phyloP scores from a whole-genome alignment of 2,113 vertebrate genomes.

The Nettapus auritus region DNA sequence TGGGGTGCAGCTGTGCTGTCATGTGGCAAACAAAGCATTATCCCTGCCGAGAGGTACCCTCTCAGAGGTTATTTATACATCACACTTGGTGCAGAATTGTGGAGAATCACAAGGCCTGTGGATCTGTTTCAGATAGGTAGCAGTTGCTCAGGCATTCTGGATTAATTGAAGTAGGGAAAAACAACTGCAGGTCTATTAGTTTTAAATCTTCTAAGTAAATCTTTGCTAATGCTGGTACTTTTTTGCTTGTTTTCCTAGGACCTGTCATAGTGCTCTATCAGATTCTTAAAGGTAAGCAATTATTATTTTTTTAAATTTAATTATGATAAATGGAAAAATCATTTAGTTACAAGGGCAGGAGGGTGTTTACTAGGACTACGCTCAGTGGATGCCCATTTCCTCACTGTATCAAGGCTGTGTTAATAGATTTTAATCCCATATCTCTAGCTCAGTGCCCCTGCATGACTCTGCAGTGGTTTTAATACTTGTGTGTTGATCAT shows the following conservation, averaged over 20 bases:
- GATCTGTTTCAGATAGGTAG: too few species aligned
- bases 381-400: not conserved
- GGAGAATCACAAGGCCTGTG: too few species aligned
- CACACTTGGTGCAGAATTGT: too few species aligned
- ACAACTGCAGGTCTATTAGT: not conserved
- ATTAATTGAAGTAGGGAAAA: not conserved
- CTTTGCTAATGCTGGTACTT: not conserved
- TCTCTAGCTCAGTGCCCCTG: not conserved
- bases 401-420: not conserved
- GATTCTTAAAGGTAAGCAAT: not conserved
- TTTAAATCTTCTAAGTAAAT: not conserved
- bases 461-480: not conserved
- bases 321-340: not conserved
- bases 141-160: too few species aligned
- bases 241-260: not conserved
- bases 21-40: too few species aligned
- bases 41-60: too few species aligned
- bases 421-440: not conserved
- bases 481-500: not conserved
- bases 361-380: not conserved
- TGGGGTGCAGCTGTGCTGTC: not conserved
- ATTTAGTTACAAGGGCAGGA: not conserved
- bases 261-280: rapidly evolving
- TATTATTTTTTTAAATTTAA: not conserved
- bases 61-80: too few species aligned